Evolutionary conservation across 2,888 invertebrate genomes (phyloP), one percentile per base, ranked within the genome.

Genomic region (Leptopilina myrica): DNA sequence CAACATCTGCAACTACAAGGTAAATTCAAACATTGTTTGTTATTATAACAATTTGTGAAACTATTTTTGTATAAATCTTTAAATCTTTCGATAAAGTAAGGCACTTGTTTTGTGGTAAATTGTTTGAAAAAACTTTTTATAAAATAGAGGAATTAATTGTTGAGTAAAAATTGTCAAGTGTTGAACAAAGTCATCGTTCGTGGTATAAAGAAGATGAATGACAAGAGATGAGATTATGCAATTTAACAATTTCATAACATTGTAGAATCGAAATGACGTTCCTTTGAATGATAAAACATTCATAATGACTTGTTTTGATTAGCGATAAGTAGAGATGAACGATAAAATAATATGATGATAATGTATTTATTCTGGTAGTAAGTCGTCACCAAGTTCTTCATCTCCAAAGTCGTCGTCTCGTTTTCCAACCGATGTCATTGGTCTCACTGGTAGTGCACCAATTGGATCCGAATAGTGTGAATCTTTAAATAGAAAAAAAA

Each of bases 311-410:
- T 73, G 56, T 43, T 20, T 79, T 79, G 65, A 73, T 20, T 69
- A 20, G 46, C 5, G 43, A 65, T 79, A 53, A 78, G 69, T 59
- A 66, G 66, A 78, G 65, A 76, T 79, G 78, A 78, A 76, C 20
- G 40, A 77, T 59, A 67, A 53, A 53, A 2, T 33, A 33, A 69
- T 14, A 53, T 33, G 33, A 76, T 43, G 12, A 79, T 56, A 49
- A 33, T 20, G 40, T 78, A 77, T 93, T 33, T 92, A 96, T 89
- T 95, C 95, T 2, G 96, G 96, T 84, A 96, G 90, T 67, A 96
- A 92, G 89, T 96, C 95, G 87, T 95, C 95, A 20, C 95, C 95
- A 26, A 96, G 92, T 90, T 95, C 95, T 88, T 96, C 96, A 89
- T 96, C 94, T 20, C 93, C 95, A 91, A 95, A 95, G 89, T 96